Conservation (phyloP, 2,888 invertebrate genomes). For the Myopa tessellatipennis region DNA sequence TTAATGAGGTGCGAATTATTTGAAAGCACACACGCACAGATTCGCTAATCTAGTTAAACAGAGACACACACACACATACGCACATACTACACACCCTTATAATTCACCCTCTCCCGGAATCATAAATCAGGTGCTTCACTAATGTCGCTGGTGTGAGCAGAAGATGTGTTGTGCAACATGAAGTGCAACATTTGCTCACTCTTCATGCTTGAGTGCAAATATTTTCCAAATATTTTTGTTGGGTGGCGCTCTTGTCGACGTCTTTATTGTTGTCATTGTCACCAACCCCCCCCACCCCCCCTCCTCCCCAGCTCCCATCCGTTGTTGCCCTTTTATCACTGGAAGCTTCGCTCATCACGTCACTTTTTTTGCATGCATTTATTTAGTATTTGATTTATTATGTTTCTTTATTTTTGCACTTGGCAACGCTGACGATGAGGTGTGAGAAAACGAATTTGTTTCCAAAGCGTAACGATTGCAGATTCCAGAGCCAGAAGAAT, state of each 20-base stretch:
- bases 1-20: conserved; percentile 32
- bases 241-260: conserved; percentile 3
- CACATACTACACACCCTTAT: neutral
- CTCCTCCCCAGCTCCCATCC: too few species aligned
- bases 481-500: neutral
- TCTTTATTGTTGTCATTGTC: neutral
- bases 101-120: neutral
- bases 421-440: neutral
- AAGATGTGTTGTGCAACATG: neutral
- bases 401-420: conserved; percentile 6
- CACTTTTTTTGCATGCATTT: conserved; percentile 8
- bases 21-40: neutral
- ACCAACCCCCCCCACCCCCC: too few species aligned
- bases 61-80: neutral
- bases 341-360: neutral
- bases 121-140: too few species aligned
- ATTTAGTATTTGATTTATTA: neutral
- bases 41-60: neutral
- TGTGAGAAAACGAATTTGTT: neutral
- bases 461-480: neutral
- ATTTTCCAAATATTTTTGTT: conserved; percentile 24
- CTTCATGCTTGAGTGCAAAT: conserved; percentile 20
- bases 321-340: too few species aligned
- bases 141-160: neutral
- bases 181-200: neutral